A percentile compares a stretch with the other conserved stretches of the same genome.
Conservation (phyloP, 2,888 invertebrate species). For the Dione vanillae region DNA sequence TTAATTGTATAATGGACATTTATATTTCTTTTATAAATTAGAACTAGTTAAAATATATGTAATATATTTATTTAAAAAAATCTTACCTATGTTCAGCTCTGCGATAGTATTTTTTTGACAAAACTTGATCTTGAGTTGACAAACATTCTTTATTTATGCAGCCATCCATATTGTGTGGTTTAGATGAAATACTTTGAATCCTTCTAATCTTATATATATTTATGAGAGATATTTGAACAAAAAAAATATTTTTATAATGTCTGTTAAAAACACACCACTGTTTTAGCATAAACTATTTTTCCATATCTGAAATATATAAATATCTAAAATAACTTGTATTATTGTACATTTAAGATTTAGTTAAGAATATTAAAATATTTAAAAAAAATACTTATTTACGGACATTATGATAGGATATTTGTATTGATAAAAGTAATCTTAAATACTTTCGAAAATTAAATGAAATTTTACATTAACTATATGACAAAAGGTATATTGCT, state of each 20-base stretch:
- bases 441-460: background rate
- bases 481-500: background rate
- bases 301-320: slow-evolving; percentile 19
- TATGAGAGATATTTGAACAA: background rate
- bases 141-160: slow-evolving; percentile 61
- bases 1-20: no score
- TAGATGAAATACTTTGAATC: slow-evolving; percentile 19
- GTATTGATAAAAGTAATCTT: no score
- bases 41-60: background rate
- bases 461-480: background rate
- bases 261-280: slow-evolving; percentile 13
- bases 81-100: slow-evolving; percentile 76
- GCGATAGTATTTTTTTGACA: slow-evolving; percentile 73
- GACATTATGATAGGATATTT: no score
- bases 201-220: slow-evolving; percentile 18
- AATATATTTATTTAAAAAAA: background rate
- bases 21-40: background rate
- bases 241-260: slow-evolving; percentile 16
- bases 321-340: background rate
- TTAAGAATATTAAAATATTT: no score
- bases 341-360: no score
- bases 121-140: slow-evolving; percentile 50
- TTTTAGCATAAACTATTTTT: slow-evolving; percentile 33
- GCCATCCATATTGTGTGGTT: slow-evolving; percentile 55
- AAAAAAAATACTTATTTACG: no score